phyloP scores from a whole-genome alignment of 2,113 vertebrate genomes.

The Corythaeola cristata region DNA sequence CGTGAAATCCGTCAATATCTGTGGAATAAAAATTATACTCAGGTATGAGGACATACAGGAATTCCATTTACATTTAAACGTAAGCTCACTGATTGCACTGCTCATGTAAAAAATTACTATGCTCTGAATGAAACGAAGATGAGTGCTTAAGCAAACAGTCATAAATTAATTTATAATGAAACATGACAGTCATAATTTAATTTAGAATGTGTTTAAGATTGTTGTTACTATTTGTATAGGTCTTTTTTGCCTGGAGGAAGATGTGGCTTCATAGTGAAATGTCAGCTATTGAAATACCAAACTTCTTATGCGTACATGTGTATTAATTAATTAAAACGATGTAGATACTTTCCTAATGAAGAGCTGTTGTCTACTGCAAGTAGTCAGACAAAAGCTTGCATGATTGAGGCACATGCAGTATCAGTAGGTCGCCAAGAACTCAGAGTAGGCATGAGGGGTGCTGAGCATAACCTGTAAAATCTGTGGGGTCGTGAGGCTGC shows the following conservation, averaged over 20 bases:
- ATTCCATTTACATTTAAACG: slow-evolving; percentile 43
- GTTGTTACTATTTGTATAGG: slow-evolving; percentile 44
- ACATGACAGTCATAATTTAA: slow-evolving; percentile 71
- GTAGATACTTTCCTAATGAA: slow-evolving; percentile 12
- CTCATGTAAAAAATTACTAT: slow-evolving; percentile 40
- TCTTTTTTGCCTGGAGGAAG: slow-evolving; percentile 52
- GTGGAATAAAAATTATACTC: not conserved
- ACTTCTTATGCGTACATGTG: not conserved
- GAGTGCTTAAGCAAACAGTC: slow-evolving; percentile 60
- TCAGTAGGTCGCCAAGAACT: not conserved
- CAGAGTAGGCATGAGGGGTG: not conserved
- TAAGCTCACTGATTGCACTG: slow-evolving; percentile 17
- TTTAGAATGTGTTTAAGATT: slow-evolving; percentile 65
- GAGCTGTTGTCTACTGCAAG: not conserved
- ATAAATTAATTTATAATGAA: slow-evolving; percentile 73
- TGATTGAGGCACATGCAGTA: not conserved
- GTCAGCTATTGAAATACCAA: slow-evolving; percentile 39
- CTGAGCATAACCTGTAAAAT: not conserved
- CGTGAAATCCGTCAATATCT: not conserved
- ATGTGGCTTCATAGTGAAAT: slow-evolving; percentile 25
- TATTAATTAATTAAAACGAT: slow-evolving; percentile 46
- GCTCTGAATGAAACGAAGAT: slow-evolving; percentile 49
- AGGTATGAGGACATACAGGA: not conserved
- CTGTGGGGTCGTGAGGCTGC: not conserved
- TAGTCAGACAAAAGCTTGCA: not conserved